These are phyloP conservation scores for Himalopsyche japonica DNA, from an alignment of 2,888 invertebrate genomes.

Conservation along the genomic window DNA sequence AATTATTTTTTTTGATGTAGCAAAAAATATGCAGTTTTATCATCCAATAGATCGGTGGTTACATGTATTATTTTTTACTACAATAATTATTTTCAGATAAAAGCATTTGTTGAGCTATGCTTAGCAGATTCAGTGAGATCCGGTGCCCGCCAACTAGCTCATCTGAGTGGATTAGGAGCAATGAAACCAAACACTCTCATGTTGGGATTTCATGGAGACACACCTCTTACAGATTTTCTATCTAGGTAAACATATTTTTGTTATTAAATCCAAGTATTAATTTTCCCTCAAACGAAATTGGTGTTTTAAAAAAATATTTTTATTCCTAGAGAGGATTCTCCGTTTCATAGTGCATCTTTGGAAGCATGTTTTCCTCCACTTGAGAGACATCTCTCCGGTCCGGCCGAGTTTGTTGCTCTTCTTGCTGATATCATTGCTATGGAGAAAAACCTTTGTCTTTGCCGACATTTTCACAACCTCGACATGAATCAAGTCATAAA, in stretches of 20 bases:
- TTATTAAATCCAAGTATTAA: background rate
- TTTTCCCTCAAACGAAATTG: background rate
- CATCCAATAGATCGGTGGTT: too few species aligned
- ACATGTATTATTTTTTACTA: background rate
- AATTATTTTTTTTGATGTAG: too few species aligned
- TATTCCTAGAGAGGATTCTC: slow-evolving; percentile 59
- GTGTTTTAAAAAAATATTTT: background rate
- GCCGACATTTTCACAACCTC: slow-evolving; percentile 85
- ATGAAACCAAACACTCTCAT: slow-evolving; percentile 99
- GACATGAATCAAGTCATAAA: slow-evolving; percentile 77
- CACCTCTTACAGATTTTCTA: slow-evolving; percentile 77
- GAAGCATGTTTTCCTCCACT: slow-evolving; percentile 45
- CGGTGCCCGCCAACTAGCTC: slow-evolving; percentile 89
- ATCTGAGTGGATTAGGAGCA: slow-evolving; percentile 93
- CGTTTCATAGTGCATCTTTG: slow-evolving; percentile 60
- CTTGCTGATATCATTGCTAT: slow-evolving; percentile 87
- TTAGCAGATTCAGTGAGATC: slow-evolving; percentile 82
- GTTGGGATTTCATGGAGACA: slow-evolving; percentile 88
- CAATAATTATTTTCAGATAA: slow-evolving; percentile 58
- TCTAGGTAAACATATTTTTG: slow-evolving; percentile 55
- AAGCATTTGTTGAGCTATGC: slow-evolving; percentile 95
- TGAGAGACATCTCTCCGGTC: slow-evolving; percentile 39
- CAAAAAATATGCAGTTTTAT: too few species aligned
- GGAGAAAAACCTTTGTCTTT: slow-evolving; percentile 93
- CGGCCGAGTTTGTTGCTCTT: slow-evolving; percentile 79